A percentile compares a stretch with the other conserved stretches of the same genome.
phyloP scores from a whole-genome alignment of 2,797 vertebrate genomes.

The Pantherophis vulpinus region DNA sequence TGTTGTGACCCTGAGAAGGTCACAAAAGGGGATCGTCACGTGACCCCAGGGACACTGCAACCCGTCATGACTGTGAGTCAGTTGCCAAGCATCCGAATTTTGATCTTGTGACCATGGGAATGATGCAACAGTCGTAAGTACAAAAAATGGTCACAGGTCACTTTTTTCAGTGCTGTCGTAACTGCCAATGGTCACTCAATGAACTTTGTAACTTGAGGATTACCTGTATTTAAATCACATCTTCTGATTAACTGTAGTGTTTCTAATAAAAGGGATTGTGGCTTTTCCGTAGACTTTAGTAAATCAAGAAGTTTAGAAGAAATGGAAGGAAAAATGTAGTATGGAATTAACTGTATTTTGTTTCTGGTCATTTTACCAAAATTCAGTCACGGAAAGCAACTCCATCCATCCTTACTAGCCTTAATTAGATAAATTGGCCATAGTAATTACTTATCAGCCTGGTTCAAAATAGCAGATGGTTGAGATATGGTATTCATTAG shows the following conservation, averaged over 20 bases:
- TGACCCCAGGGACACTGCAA: too few species aligned
- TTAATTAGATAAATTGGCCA: not conserved
- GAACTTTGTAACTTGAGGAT: too few species aligned
- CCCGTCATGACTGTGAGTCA: too few species aligned
- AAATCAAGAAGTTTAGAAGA: not conserved
- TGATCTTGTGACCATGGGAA: too few species aligned
- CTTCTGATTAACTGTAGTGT: not conserved
- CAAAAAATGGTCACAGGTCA: too few species aligned
- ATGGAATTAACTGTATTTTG: not conserved
- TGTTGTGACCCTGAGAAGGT: too few species aligned
- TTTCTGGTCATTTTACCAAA: not conserved
- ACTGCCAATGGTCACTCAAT: too few species aligned
- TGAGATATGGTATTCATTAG: not conserved
- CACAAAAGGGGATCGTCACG: too few species aligned
- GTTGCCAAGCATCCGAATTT: too few species aligned
- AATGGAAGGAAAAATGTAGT: not conserved
- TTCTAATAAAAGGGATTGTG: not conserved
- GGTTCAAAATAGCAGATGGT: not conserved
- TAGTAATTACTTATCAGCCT: not conserved
- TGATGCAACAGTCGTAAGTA: too few species aligned
- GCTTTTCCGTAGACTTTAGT: not conserved
- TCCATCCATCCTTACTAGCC: not conserved
- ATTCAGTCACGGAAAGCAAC: not conserved
- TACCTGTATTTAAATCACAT: too few species aligned
- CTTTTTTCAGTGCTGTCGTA: too few species aligned